Evolutionary conservation across 2,888 invertebrate species (phyloP).

Genomic region (Nemapogon koenigi): DNA sequence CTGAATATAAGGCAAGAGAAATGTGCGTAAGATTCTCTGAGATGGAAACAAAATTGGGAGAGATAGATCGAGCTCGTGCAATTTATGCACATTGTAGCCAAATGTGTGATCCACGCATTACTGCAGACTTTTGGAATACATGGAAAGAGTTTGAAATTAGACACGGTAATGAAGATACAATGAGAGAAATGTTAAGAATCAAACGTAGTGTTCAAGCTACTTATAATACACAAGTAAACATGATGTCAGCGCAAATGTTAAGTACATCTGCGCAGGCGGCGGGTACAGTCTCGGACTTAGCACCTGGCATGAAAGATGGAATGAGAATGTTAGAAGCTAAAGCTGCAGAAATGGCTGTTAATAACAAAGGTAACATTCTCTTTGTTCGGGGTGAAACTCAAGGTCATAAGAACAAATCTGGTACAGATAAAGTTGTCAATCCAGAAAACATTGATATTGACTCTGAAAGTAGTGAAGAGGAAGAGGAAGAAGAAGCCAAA

Average conservation of each 20-base stretch:
- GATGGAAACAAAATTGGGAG: conserved; percentile 97
- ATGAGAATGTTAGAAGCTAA: conserved; percentile 90
- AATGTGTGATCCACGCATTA: conserved; percentile 98
- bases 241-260: conserved; percentile 98
- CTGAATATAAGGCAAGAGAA: conserved; percentile 89
- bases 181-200: conserved; percentile 97
- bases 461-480: conserved; percentile 67
- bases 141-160: conserved; percentile 99
- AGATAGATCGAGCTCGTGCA: conserved; percentile 96
- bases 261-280: conserved; percentile 73
- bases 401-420: conserved; percentile 68
- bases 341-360: conserved; percentile 73
- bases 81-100: conserved; percentile 98
- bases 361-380: conserved; percentile 71
- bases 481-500: conserved; percentile 61
- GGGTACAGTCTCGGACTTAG: conserved; percentile 74
- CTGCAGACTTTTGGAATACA: conserved; percentile 94
- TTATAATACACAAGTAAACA: conserved; percentile 98
- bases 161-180: conserved; percentile 99
- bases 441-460: conserved; percentile 90
- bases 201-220: conserved; percentile 97
- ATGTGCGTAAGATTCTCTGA: conserved; percentile 98
- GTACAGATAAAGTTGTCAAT: conserved; percentile 73
- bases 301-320: conserved; percentile 81
- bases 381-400: conserved; percentile 90